Evolutionary conservation across 2,888 invertebrate genomes (phyloP), one percentile per base, ranked within the genome.

Genomic region (Dimorphilus gyrociliatus): DNA sequence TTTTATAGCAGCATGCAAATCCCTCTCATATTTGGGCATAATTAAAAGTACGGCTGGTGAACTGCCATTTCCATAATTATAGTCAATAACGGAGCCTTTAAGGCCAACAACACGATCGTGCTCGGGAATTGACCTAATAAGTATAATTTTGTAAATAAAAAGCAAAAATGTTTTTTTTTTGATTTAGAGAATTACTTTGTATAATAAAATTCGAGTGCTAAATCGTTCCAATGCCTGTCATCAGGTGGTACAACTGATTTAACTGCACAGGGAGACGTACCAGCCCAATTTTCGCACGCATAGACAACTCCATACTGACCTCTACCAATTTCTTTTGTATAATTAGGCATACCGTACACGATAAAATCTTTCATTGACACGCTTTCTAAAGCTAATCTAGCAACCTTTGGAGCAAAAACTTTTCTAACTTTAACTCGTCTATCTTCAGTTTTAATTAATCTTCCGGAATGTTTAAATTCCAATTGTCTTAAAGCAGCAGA

Each of bases 291-390:
- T 32, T 79, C 76, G 50, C 75, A 78, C 0, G 76, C 68, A 60
- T 78, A 84, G 27, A 85, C 84, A 23, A 85, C 81, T 3, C 84
- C 85, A 60, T 82, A 85, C 51, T 85, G 84, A 0, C 85, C 85
- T 25, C 82, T 70, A 0, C 71, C 70, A 29, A 68, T 58, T 49
- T 70, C 70, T 25, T 60, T 51, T 4, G 68, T 68, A 44, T 67
- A 54, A 31, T 59, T 53, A 2, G 69, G 69, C 64, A 67, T 64
- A 35, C 82, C 82, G 56, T 74, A 74, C 45, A 75, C 68, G 1
- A 81, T 70, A 33, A 75, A 66, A 55, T 84, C 82, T 40, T 75
- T 75, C 56, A 82, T 72, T 0, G 81, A 81, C 0, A 78, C 79
- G 38, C 79, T 78, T 53, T 84, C 82, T 16, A 85, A 64, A 2